Base-by-base conservation (phyloP, 2,888 invertebrate genomes). In the Chymomyza procnemis region DNA sequence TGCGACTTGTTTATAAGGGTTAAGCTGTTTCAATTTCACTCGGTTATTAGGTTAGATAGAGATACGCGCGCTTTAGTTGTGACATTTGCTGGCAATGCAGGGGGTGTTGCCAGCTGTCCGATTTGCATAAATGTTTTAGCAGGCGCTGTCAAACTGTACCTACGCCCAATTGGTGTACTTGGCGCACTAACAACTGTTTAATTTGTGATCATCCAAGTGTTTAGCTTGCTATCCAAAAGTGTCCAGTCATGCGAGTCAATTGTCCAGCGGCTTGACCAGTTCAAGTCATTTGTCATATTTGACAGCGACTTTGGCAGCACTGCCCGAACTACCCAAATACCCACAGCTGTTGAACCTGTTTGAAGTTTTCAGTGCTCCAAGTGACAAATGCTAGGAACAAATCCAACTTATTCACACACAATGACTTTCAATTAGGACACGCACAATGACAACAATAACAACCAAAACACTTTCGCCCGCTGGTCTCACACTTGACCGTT, bases 341-440 rank as follows among this genome's bases (percentile, higher is more conserved):
- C 41, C 69, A 62, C 81, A 80, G 78, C 77, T 83, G 85, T 59
- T 52, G 64, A 76, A 78, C 83, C 85, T 82, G 87, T 81, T 87
- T 86, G 73, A 76, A 71, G 71, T 67, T 61, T n/a, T 9, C 52
- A 55, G 52, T 52, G 19, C 55, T 52, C 69, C 48, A 59, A 61
- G 71, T 72, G 74, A 82, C 79, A 85, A 84, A 76, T 75, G 70
- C 67, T 71, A 16, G 4, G 4, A 68, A 66, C 66, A 78, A 76
- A 75, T 65, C 67, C 68, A 66, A 63, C 59, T 80, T 76, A 82
- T 75, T 85, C 61, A 69, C 74, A 66, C 83, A 74, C 81, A 74
- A 87, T 84, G 85, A 84, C 86, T 87, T 87, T 87, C 80, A 87
- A 85, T 87, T 87, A 80, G 78, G 60, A 26, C 46, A n/a, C n/a